phyloP scores from a whole-genome alignment of 2,888 invertebrate genomes.

The Anticlea derivata region DNA sequence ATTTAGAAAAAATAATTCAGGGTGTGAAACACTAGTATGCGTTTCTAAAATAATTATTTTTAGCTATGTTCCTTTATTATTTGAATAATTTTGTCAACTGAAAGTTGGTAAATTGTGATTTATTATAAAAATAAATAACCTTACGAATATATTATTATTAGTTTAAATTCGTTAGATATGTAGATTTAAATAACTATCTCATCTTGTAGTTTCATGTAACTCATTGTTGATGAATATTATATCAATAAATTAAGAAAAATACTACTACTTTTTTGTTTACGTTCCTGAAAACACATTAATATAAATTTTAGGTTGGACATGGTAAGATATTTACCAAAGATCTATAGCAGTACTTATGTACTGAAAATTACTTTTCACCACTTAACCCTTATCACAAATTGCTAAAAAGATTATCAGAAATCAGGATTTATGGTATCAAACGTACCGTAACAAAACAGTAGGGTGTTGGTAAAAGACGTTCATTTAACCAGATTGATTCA shows the following conservation, averaged over 20 bases:
- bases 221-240: conserved; percentile 75
- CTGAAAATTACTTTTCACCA: too few relatives aligned
- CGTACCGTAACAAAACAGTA: too few relatives aligned
- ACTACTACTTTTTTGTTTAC: conserved; percentile 13
- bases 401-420: too few relatives aligned
- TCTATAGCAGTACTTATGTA: too few relatives aligned
- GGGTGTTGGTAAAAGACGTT: too few relatives aligned
- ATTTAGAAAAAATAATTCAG: conserved; percentile 44
- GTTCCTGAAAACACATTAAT: background rate
- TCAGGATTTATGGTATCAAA: too few relatives aligned
- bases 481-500: too few relatives aligned
- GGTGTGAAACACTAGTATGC: conserved; percentile 65
- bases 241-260: conserved; percentile 78
- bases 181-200: conserved; percentile 65
- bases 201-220: conserved; percentile 76
- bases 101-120: conserved; percentile 82
- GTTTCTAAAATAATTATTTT: conserved; percentile 51
- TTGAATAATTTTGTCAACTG: conserved; percentile 74
- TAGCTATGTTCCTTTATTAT: conserved; percentile 73
- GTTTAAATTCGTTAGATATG: conserved; percentile 70
- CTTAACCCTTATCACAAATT: too few relatives aligned
- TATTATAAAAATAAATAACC: conserved; percentile 65
- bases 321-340: too few relatives aligned
- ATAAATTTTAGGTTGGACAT: too few relatives aligned
- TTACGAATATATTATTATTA: conserved; percentile 70